Conservation (phyloP, 92 coral and sea anemone genomes). For the Micromussa lordhowensis region DNA sequence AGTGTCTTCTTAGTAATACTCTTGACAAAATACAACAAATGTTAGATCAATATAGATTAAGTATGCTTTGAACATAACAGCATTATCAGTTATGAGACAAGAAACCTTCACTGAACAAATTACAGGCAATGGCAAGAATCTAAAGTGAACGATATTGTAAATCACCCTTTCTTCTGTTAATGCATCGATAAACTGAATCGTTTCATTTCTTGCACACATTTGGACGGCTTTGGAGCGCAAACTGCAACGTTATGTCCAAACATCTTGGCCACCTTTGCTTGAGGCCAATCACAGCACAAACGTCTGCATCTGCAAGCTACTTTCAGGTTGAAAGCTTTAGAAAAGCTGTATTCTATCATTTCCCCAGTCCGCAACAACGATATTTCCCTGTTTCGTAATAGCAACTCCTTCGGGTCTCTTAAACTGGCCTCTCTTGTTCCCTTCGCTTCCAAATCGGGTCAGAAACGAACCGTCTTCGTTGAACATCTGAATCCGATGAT, state of each 20-base stretch:
- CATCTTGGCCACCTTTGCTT: neutral
- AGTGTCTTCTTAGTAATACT: neutral
- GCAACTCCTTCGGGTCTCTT: constrained; percentile 95
- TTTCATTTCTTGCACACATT: neutral
- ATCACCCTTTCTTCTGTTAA: too few species aligned
- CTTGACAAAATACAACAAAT: neutral
- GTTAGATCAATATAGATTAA: neutral
- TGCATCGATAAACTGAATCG: neutral
- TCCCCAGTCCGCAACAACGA: constrained; percentile 97
- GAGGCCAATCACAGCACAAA: neutral
- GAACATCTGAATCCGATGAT: constrained; percentile 91
- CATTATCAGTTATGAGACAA: neutral
- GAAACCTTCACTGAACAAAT: neutral
- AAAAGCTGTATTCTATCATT: constrained; percentile 95
- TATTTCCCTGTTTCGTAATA: constrained; percentile 69
- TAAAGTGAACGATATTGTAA: neutral
- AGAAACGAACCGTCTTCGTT: constrained; percentile 84
- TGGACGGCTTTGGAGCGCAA: neutral
- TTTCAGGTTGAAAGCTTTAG: constrained; percentile 8
- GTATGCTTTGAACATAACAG: neutral
- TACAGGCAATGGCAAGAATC: neutral
- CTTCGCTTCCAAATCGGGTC: constrained; percentile 84
- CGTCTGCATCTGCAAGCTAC: neutral
- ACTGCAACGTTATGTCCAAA: neutral
- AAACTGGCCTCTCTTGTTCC: constrained; percentile 76